phyloP scores from a whole-genome alignment of 2,797 vertebrate genomes.

The Phrynocephalus vlangalii region DNA sequence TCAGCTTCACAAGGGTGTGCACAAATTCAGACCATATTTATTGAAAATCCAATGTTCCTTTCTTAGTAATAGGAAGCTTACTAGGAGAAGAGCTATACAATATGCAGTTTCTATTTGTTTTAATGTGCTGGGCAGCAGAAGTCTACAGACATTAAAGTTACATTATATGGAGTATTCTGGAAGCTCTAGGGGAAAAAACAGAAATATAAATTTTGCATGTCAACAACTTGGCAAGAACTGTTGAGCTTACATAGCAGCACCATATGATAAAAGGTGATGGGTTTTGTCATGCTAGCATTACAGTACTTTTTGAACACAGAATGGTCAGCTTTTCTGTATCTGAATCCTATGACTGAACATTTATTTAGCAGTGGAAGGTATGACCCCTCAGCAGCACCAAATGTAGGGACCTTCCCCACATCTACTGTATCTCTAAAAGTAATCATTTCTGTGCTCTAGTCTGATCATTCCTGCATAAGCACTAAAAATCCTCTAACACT shows the following conservation, averaged over 20 bases:
- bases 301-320: neutral
- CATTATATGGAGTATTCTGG: neutral
- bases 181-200: neutral
- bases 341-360: neutral
- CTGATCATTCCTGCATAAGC: neutral
- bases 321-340: neutral
- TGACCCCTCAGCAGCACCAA: neutral
- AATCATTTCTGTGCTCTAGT: neutral
- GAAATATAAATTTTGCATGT: neutral
- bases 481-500: neutral
- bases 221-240: neutral
- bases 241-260: neutral
- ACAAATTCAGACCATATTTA: neutral
- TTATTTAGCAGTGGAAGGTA: too few relatives aligned
- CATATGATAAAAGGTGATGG: neutral
- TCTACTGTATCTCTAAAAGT: neutral
- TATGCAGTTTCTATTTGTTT: neutral
- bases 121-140: neutral
- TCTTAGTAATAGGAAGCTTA: neutral
- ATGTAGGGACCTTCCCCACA: neutral
- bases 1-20: neutral
- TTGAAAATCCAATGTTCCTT: conserved; percentile 15
- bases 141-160: neutral
- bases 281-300: neutral
- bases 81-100: neutral